Conservation (phyloP, 1,140 invertebrate species). For the Limonius californicus region DNA sequence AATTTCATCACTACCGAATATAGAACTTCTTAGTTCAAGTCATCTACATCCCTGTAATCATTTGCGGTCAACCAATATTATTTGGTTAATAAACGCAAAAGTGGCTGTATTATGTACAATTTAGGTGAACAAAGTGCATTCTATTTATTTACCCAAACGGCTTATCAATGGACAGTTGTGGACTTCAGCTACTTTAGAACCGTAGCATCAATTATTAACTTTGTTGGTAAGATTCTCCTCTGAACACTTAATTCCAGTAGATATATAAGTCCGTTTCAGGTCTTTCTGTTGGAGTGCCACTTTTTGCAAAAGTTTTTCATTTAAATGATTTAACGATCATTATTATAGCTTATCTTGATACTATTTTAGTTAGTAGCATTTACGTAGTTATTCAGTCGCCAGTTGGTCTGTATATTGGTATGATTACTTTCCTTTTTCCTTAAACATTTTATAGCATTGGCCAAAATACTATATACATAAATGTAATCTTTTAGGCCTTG, state of each 20-base stretch:
- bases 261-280: conserved; percentile 41
- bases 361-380: not conserved
- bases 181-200: conserved; percentile 30
- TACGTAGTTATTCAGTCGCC: not conserved
- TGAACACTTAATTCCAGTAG: too few species aligned
- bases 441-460: too few species aligned
- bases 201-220: not conserved
- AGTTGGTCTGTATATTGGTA: not conserved
- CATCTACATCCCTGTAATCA: too few species aligned
- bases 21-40: too few species aligned
- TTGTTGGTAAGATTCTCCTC: too few species aligned
- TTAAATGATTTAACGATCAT: conserved; percentile 39
- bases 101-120: too few species aligned
- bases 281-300: conserved; percentile 33
- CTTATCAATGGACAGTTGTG: conserved; percentile 36
- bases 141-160: conserved; percentile 32
- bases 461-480: too few species aligned
- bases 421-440: too few species aligned
- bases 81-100: too few species aligned
- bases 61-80: too few species aligned
- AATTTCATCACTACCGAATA: too few species aligned
- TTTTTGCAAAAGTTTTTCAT: conserved; percentile 42
- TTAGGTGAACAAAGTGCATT: conserved; percentile 34
- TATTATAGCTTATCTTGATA: conserved; percentile 34
- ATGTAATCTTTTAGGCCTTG: too few species aligned